These are phyloP conservation scores for Chrysochloris asiatica DNA, from an alignment of 2,113 vertebrate species.

Conservation along the genomic window DNA sequence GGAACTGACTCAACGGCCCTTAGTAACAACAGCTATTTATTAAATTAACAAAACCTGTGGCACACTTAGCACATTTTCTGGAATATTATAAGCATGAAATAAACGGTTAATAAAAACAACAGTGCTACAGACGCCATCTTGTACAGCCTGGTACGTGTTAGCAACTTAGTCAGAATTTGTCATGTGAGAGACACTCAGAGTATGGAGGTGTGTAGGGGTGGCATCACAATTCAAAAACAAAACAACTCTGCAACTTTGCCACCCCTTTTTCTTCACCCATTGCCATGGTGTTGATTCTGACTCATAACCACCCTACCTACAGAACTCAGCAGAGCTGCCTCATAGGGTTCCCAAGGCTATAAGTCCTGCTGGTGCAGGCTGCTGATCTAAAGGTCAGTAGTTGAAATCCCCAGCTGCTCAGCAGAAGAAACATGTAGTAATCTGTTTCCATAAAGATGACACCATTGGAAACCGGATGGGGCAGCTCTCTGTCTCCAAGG, in stretches of 20 bases:
- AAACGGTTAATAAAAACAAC: neutral
- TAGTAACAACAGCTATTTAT: too few relatives aligned
- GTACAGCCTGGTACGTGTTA: neutral
- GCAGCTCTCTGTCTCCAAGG: too few relatives aligned
- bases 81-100: neutral
- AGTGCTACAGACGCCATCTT: neutral
- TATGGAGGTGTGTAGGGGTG: neutral
- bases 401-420: too few relatives aligned
- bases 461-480: too few relatives aligned
- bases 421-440: too few relatives aligned
- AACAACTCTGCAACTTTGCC: neutral
- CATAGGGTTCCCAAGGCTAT: neutral
- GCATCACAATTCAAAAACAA: neutral
- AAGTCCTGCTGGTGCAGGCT: too few relatives aligned
- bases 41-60: neutral
- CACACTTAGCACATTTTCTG: slow-evolving; percentile 16
- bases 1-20: too few relatives aligned
- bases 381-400: too few relatives aligned
- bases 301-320: neutral
- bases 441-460: too few relatives aligned
- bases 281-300: neutral
- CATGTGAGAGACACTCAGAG: neutral
- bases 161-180: neutral
- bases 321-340: neutral
- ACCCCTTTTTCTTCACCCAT: neutral